A percentile compares a stretch with the other conserved stretches of the same genome.
phyloP scores from a whole-genome alignment of 2,888 invertebrate genomes.

The Altica lythri region DNA sequence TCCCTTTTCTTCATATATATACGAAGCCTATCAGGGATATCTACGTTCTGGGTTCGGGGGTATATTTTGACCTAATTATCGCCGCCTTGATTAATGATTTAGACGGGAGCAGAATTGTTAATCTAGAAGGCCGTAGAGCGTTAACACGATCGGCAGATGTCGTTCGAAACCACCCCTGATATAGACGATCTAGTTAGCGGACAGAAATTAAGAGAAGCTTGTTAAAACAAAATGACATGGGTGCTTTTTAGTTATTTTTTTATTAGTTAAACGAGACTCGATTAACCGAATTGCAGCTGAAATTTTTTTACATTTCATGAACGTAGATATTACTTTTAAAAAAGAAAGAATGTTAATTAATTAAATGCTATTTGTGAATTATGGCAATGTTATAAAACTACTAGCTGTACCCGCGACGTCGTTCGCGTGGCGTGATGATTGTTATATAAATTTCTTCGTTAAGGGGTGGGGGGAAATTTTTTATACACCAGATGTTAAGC shows the following conservation, averaged over 20 bases:
- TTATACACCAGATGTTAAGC: too few species aligned
- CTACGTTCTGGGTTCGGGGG: constrained; percentile 24
- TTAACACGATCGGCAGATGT: constrained; percentile 33
- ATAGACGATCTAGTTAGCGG: constrained; percentile 23
- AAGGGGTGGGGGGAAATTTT: too few species aligned
- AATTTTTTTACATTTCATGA: not conserved
- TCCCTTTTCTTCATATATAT: constrained; percentile 10
- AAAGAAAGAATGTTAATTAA: not conserved
- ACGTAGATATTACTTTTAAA: not conserved
- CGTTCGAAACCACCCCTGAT: constrained; percentile 23
- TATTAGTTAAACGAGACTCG: not conserved
- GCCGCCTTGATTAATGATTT: constrained; percentile 36
- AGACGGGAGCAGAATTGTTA: constrained; percentile 33
- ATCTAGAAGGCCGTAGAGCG: constrained; percentile 30
- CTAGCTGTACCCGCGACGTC: too few species aligned
- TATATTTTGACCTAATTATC: constrained; percentile 33
- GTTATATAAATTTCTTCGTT: too few species aligned
- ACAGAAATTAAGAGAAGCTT: constrained; percentile 23
- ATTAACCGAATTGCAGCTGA: constrained; percentile 9
- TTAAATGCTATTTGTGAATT: too few species aligned
- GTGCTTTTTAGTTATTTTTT: constrained; percentile 1
- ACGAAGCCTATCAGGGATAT: constrained; percentile 7
- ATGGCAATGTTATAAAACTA: too few species aligned
- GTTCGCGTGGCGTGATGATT: too few species aligned
- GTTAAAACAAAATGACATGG: constrained; percentile 15